Evolutionary conservation across 30 jellyfish, hydroid and myxozoan species (phyloP).

Genomic region (Mastigias papua): DNA sequence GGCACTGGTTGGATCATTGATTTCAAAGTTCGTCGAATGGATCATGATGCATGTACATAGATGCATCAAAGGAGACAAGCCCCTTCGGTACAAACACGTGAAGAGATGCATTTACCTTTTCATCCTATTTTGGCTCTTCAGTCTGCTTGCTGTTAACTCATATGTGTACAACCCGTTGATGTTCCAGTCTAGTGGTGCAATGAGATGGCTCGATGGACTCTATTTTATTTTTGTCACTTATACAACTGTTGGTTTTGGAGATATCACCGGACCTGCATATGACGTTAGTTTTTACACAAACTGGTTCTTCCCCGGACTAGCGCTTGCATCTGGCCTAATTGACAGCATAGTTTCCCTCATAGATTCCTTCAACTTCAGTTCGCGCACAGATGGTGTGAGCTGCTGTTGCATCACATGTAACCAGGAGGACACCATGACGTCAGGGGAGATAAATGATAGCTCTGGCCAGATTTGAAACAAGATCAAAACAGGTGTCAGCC

Average conservation of each 20-base stretch:
- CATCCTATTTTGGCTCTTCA: background rate
- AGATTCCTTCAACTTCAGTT: background rate
- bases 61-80: constrained; percentile 23
- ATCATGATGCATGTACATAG: constrained; percentile 42
- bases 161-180: background rate
- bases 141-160: background rate
- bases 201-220: constrained; percentile 24
- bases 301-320: constrained; percentile 5
- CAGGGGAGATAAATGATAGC: background rate
- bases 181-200: background rate
- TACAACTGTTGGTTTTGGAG: constrained; percentile 62
- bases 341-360: constrained; percentile 10
- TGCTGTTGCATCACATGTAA: constrained; percentile 23
- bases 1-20: constrained; percentile 30
- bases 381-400: background rate
- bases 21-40: background rate
- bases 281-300: background rate
- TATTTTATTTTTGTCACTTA: constrained; percentile 50
- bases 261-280: constrained; percentile 34
- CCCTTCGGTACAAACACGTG: constrained; percentile 38
- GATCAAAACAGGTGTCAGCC: no score
- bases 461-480: background rate
- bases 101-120: constrained; percentile 38
- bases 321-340: constrained; percentile 20
- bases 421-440: constrained; percentile 7